Percentiles rank a stretch among this genome's conserved stretches.
Evolutionary conservation across 1,140 invertebrate genomes (phyloP).

Genomic region (Dendroctonus ponderosae): DNA sequence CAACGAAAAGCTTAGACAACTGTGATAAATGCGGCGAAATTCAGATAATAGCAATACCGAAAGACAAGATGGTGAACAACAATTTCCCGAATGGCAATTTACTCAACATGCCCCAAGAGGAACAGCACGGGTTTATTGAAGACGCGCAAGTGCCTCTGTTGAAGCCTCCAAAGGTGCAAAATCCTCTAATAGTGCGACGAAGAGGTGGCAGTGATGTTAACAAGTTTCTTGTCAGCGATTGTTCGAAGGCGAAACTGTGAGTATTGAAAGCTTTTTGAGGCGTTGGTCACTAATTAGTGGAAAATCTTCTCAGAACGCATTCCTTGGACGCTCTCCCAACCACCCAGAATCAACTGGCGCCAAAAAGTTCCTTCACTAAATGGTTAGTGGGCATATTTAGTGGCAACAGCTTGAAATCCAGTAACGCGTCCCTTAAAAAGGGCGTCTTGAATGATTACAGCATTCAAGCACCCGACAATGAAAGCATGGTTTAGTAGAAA

Average conservation of each 20-base stretch:
- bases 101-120: constrained; percentile 45
- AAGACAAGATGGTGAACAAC: constrained; percentile 55
- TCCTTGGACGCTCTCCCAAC: constrained; percentile 65
- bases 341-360: constrained; percentile 36
- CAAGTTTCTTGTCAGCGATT: constrained; percentile 42
- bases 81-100: constrained; percentile 60
- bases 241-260: constrained; percentile 52
- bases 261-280: background rate
- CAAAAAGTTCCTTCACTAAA: constrained; percentile 60
- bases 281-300: background rate
- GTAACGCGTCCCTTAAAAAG: constrained; percentile 63
- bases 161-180: constrained; percentile 35
- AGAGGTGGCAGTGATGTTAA: constrained; percentile 43
- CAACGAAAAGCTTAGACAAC: constrained; percentile 44
- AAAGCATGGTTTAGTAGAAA: constrained; percentile 48
- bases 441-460: constrained; percentile 47
- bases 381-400: constrained; percentile 71
- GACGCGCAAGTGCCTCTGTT: constrained; percentile 59
- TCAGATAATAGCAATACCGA: constrained; percentile 50
- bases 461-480: constrained; percentile 47
- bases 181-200: constrained; percentile 40
- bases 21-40: constrained; percentile 53
- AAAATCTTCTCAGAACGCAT: constrained; percentile 59
- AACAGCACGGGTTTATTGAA: constrained; percentile 44
- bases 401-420: constrained; percentile 62